Conservation (phyloP, 92 coral and sea anemone species). For the Siderastrea radians region DNA sequence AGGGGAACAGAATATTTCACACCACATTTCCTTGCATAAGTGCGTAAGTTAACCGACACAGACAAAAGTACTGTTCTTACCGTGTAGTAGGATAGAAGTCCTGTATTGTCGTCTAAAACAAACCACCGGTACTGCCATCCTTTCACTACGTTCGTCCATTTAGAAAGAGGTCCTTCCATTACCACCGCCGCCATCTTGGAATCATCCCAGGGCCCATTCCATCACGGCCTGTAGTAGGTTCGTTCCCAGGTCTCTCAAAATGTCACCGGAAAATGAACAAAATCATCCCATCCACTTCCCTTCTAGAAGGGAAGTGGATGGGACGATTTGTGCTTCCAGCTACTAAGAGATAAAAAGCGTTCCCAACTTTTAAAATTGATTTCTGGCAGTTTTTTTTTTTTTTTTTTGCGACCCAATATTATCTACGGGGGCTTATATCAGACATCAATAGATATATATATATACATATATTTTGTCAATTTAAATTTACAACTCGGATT, state of each 20-base stretch:
- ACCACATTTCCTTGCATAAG: neutral
- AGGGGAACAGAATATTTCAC: too few relatives aligned
- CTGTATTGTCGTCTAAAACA: conserved; percentile 97
- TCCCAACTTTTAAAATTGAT: too few relatives aligned
- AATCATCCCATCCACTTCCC: too few relatives aligned
- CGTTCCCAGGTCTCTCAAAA: neutral
- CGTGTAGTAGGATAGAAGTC: conserved; percentile 94
- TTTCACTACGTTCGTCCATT: conserved; percentile 99
- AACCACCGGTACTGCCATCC: conserved; percentile 99
- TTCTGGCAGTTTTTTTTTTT: too few relatives aligned
- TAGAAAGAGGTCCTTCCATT: conserved; percentile 99
- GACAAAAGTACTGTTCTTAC: conserved; percentile 32
- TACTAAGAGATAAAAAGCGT: too few relatives aligned
- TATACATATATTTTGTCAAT: neutral
- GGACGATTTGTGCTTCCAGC: too few relatives aligned
- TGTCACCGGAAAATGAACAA: too few relatives aligned
- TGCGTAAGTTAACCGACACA: neutral
- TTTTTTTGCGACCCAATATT: too few relatives aligned
- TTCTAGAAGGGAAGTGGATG: too few relatives aligned
- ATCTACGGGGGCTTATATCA: too few relatives aligned
- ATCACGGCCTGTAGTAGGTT: neutral
- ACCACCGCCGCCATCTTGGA: conserved; percentile 99
- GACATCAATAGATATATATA: neutral
- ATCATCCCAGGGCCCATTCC: neutral
- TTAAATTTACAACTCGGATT: neutral